Conservation (phyloP, 2,113 vertebrate species). For the Castor canadensis region DNA sequence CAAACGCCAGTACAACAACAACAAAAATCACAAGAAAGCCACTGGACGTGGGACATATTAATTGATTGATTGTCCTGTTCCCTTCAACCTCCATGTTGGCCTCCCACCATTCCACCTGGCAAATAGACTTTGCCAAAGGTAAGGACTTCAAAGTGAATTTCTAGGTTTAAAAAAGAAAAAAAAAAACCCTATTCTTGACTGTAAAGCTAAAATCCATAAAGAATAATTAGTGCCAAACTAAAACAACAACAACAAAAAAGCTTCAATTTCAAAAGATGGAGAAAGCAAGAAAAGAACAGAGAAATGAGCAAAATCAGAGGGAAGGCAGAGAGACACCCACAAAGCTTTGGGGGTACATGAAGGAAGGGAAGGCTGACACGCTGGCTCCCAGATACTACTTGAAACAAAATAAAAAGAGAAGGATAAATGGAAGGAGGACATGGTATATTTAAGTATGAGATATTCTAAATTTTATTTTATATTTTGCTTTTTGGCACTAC, state of each 20-base stretch:
- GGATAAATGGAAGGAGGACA: too few relatives aligned
- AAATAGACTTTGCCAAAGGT: background rate
- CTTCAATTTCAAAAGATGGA: background rate
- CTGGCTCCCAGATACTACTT: background rate
- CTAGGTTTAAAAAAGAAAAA: background rate
- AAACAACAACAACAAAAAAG: background rate
- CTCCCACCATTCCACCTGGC: background rate
- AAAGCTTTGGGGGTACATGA: background rate
- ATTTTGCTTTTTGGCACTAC: too few relatives aligned
- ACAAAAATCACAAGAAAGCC: background rate
- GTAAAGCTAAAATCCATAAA: background rate
- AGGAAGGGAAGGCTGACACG: background rate
- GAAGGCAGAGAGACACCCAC: background rate
- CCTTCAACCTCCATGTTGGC: too few relatives aligned
- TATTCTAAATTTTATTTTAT: too few relatives aligned
- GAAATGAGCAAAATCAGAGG: background rate
- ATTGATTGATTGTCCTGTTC: background rate
- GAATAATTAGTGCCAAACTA: background rate
- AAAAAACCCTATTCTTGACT: background rate
- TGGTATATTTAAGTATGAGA: background rate
- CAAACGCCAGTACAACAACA: too few relatives aligned
- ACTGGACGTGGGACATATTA: background rate
- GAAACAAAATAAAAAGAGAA: background rate
- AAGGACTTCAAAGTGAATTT: background rate
- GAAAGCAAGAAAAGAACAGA: background rate